A percentile compares a stretch with the other conserved stretches of the same genome.
Evolutionary conservation across 2,797 vertebrate genomes (phyloP).

Genomic region (Bradypus variegatus): DNA sequence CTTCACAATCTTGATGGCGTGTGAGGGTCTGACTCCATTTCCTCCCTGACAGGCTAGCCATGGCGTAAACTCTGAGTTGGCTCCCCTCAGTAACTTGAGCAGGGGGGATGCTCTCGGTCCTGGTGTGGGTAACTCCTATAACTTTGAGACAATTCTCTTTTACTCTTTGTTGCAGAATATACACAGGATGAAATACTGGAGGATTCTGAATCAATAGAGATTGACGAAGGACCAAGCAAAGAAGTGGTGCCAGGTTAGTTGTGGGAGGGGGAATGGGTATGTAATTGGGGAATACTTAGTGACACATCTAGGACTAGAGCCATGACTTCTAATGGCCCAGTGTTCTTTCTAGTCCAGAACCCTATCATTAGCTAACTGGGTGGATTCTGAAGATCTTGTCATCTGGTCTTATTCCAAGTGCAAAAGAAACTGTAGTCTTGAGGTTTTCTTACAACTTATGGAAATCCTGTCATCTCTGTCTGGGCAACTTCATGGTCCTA

Average conservation of each 20-base stretch:
- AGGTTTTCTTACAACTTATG: background rate
- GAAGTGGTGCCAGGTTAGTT: background rate
- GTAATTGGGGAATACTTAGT: background rate
- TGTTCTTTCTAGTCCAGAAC: background rate
- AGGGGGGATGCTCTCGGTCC: background rate
- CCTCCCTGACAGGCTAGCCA: rapidly evolving
- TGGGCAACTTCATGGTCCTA: background rate
- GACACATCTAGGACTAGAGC: background rate
- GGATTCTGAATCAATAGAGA: background rate
- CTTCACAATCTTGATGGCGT: background rate
- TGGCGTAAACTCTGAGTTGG: background rate
- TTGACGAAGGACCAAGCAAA: background rate
- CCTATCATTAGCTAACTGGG: background rate
- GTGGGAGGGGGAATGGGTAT: background rate
- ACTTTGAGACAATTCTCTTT: background rate
- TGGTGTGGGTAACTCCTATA: too few species aligned
- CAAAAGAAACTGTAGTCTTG: background rate
- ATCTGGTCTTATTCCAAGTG: background rate
- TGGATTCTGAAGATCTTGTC: background rate
- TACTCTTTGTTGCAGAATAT: background rate
- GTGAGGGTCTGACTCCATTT: background rate
- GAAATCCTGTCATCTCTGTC: background rate
- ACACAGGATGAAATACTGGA: background rate
- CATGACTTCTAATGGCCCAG: background rate
- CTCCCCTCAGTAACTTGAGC: background rate